Percentiles rank a stretch among this genome's conserved stretches.
Evolutionary conservation across 2,888 invertebrate genomes (phyloP).

Genomic region (Ichneumoninae sp.): DNA sequence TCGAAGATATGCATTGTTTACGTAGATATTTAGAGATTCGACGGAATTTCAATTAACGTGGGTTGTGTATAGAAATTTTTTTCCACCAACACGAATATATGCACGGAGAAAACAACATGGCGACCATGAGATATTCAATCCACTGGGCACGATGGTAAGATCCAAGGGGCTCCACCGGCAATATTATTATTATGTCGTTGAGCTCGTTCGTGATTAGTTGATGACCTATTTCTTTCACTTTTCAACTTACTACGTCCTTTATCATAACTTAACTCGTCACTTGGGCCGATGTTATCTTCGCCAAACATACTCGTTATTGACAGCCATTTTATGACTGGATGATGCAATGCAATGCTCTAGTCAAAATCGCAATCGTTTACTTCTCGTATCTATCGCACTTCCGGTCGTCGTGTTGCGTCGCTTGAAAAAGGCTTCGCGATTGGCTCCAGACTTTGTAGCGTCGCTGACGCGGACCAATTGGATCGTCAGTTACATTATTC

Average conservation of each 20-base stretch:
- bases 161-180: constrained; percentile 11
- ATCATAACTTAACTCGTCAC: constrained; percentile 44
- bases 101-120: constrained; percentile 62
- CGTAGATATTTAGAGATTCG: constrained; percentile 30
- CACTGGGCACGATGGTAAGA: constrained; percentile 41
- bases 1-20: constrained; percentile 63
- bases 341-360: constrained; percentile 63
- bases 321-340: constrained; percentile 67
- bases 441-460: constrained; percentile 49
- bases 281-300: constrained; percentile 54
- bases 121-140: constrained; percentile 49
- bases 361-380: constrained; percentile 42
- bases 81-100: constrained; percentile 44
- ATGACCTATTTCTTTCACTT: constrained; percentile 47
- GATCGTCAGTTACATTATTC: constrained; percentile 64
- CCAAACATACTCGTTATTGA: constrained; percentile 63
- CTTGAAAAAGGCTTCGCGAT: constrained; percentile 31
- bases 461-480: constrained; percentile 70
- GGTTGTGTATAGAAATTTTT: constrained; percentile 51
- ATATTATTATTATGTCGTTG: constrained; percentile 25
- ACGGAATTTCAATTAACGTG: constrained; percentile 32
- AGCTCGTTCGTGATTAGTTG: constrained; percentile 13
- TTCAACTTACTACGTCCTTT: constrained; percentile 37
- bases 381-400: constrained; percentile 52
- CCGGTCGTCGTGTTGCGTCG: constrained; percentile 57